A percentile compares a stretch with the other conserved stretches of the same genome.
phyloP scores from a whole-genome alignment of 2,113 vertebrate species.

The Parus major region DNA sequence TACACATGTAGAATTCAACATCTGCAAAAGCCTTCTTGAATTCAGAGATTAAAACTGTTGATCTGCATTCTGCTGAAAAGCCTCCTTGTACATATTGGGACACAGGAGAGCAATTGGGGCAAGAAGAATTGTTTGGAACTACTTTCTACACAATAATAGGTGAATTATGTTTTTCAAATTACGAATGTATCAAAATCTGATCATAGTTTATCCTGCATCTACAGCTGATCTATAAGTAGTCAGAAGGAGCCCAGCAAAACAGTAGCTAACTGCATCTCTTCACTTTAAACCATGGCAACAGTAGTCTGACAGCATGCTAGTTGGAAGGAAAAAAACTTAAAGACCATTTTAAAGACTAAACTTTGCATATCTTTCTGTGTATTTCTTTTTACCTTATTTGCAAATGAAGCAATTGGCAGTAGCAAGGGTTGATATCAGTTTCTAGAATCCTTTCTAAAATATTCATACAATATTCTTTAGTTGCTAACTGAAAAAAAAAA shows the following conservation, averaged over 20 bases:
- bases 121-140: background rate
- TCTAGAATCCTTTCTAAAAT: slow-evolving; percentile 14
- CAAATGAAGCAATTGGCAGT: background rate
- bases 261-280: background rate
- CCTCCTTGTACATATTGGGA: background rate
- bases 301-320: background rate
- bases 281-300: background rate
- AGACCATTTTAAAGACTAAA: background rate
- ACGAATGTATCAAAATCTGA: background rate
- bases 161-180: background rate
- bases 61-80: background rate
- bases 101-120: background rate
- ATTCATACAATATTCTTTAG: background rate
- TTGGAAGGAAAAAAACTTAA: background rate
- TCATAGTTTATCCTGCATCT: background rate
- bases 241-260: background rate
- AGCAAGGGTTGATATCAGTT: background rate
- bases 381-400: background rate
- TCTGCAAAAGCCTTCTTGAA: background rate
- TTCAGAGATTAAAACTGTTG: background rate
- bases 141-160: background rate
- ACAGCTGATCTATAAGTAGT: background rate
- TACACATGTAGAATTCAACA: background rate
- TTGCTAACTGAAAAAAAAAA: background rate
- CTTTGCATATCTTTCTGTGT: background rate